Evolutionary conservation across 2,888 invertebrate genomes (phyloP).

Genomic region (Apantesis nais): DNA sequence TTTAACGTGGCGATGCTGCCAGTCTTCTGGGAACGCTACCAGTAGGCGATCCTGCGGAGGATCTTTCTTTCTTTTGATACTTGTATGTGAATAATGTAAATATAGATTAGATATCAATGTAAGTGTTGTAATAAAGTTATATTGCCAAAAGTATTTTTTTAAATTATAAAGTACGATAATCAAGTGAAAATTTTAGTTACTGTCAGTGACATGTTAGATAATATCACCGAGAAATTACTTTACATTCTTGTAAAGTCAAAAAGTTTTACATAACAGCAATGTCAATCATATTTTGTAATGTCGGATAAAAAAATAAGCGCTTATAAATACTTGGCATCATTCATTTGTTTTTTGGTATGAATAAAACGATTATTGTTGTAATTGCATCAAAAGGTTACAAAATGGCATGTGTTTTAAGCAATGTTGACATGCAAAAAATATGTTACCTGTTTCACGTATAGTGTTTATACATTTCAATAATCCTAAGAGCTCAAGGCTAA

Average conservation of each 20-base stretch:
- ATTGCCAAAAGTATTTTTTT: too few species aligned
- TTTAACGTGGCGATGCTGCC: too few species aligned
- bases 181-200: too few species aligned
- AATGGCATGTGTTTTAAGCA: constrained; percentile 25
- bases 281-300: not conserved
- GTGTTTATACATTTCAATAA: constrained; percentile 59
- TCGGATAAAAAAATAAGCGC: not conserved
- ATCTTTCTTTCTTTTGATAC: too few species aligned
- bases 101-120: too few species aligned
- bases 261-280: not conserved
- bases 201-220: too few species aligned
- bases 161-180: too few species aligned
- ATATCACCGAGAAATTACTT: not conserved
- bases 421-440: constrained; percentile 12
- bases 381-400: constrained; percentile 21
- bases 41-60: too few species aligned
- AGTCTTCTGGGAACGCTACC: too few species aligned
- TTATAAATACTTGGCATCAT: not conserved
- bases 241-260: not conserved
- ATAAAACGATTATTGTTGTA: constrained; percentile 19
- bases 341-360: not conserved
- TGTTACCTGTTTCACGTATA: constrained; percentile 37
- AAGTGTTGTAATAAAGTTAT: not conserved
- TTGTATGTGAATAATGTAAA: too few species aligned
- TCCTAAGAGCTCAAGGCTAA: constrained; percentile 56